Conservation (phyloP, 2,797 vertebrate species). For the Enteromius unitaeniatus region DNA sequence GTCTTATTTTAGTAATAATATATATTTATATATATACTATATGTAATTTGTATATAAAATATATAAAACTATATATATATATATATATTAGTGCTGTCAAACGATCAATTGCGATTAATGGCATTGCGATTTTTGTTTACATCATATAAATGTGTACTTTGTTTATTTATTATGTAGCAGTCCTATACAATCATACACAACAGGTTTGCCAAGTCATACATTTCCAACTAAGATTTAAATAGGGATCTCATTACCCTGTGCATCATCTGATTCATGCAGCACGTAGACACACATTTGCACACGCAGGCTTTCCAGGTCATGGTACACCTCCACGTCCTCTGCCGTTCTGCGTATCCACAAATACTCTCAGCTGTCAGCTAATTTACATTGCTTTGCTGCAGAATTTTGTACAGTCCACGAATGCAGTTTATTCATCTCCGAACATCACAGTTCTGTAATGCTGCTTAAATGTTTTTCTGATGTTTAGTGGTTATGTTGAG, state of each 20-base stretch:
- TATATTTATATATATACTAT: too few species aligned
- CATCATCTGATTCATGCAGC: conserved; percentile 49
- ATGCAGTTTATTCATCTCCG: background rate
- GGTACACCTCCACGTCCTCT: conserved; percentile 2
- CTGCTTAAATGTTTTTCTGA: background rate
- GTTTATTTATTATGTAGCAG: background rate
- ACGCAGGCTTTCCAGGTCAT: conserved; percentile 26
- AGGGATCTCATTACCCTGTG: conserved; percentile 3
- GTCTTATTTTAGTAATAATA: too few species aligned
- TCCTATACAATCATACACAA: conserved; percentile 4
- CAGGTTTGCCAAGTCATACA: conserved; percentile 10
- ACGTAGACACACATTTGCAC: conserved; percentile 20
- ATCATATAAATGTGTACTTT: too few species aligned
- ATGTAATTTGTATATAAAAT: too few species aligned
- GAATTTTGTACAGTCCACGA: background rate
- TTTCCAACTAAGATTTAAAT: conserved; percentile 44
- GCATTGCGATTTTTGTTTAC: too few species aligned
- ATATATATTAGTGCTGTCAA: too few species aligned
- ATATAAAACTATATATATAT: too few species aligned
- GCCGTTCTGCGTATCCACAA: conserved; percentile 55
- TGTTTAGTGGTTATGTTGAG: background rate
- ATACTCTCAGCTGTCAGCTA: conserved; percentile 53
- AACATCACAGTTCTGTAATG: conserved; percentile 1
- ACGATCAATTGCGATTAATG: too few species aligned
- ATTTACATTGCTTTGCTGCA: conserved; percentile 10